A percentile compares a stretch with the other conserved stretches of the same genome.
phyloP scores from a whole-genome alignment of 1,140 invertebrate genomes.

The Octopus bimaculoides region DNA sequence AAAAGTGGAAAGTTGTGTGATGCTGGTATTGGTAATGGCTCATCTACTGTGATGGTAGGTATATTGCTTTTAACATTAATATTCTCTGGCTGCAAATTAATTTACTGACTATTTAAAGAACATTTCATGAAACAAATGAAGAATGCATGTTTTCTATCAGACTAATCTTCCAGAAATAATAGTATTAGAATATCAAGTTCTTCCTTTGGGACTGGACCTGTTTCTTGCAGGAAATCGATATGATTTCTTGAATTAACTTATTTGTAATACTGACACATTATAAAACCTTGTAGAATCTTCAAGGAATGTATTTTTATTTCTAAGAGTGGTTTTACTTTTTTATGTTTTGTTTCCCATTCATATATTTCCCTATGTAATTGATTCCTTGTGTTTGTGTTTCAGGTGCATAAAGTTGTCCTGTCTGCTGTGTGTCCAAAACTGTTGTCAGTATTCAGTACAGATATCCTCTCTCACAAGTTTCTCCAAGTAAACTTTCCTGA shows the following conservation, averaged over 20 bases:
- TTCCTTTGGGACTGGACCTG: too few species aligned
- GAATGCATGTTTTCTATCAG: background rate
- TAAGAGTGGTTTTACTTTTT: background rate
- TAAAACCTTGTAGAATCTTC: too few species aligned
- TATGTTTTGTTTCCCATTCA: background rate
- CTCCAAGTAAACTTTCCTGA: slow-evolving; percentile 6
- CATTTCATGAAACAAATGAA: background rate
- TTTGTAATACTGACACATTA: too few species aligned
- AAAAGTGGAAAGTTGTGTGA: slow-evolving; percentile 11
- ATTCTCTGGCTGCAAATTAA: too few species aligned
- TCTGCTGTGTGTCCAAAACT: slow-evolving; percentile 9
- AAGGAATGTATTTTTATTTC: too few species aligned
- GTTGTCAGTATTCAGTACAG: background rate
- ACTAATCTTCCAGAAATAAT: background rate
- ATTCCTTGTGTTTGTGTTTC: background rate
- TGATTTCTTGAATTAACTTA: too few species aligned
- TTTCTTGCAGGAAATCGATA: too few species aligned
- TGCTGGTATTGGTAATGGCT: slow-evolving; percentile 1
- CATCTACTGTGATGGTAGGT: slow-evolving; percentile 2
- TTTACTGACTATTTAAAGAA: background rate
- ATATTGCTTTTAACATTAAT: background rate
- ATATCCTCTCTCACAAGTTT: background rate
- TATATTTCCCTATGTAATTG: background rate
- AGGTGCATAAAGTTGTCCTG: slow-evolving; percentile 10
- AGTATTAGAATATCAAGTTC: too few species aligned